Evolutionary conservation across 1,140 invertebrate genomes (phyloP).

Genomic region (Hyphantria cunea): DNA sequence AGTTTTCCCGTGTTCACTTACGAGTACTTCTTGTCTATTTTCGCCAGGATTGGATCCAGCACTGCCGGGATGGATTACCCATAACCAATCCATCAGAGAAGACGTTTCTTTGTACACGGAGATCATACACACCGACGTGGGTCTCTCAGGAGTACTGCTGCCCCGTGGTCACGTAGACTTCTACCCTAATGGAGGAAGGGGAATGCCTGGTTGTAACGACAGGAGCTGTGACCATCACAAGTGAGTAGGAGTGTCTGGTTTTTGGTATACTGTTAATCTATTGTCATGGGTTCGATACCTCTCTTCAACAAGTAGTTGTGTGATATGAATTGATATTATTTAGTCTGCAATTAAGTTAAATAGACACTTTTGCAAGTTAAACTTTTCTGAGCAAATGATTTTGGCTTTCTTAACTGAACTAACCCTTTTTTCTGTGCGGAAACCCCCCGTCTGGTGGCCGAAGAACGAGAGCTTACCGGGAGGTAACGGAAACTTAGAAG

Average conservation of each 20-base stretch:
- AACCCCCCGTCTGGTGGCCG: no score
- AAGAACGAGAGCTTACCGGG: no score
- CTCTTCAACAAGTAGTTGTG: no score
- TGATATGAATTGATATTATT: no score
- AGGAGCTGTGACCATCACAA: slow-evolving; percentile 32
- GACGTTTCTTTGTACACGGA: slow-evolving; percentile 78
- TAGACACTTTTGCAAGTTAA: no score
- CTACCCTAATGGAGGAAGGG: slow-evolving; percentile 77
- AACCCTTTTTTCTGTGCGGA: no score
- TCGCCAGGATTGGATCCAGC: slow-evolving; percentile 14
- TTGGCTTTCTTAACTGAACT: no score
- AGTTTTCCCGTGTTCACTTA: neutral
- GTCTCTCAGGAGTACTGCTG: slow-evolving; percentile 44
- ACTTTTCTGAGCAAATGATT: no score
- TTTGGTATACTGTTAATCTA: neutral
- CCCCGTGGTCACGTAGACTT: slow-evolving; percentile 61
- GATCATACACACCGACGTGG: slow-evolving; percentile 78
- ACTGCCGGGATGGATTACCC: slow-evolving; percentile 14
- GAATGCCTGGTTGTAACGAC: slow-evolving; percentile 59
- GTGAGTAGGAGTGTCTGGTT: neutral
- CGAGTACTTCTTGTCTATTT: neutral
- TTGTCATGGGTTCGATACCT: no score
- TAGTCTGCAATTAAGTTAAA: no score
- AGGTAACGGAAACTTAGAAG: no score
- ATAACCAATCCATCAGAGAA: slow-evolving; percentile 72